These are phyloP conservation scores for Alfaro cultratus DNA, from an alignment of 2,797 vertebrate species.

Conservation along the genomic window DNA sequence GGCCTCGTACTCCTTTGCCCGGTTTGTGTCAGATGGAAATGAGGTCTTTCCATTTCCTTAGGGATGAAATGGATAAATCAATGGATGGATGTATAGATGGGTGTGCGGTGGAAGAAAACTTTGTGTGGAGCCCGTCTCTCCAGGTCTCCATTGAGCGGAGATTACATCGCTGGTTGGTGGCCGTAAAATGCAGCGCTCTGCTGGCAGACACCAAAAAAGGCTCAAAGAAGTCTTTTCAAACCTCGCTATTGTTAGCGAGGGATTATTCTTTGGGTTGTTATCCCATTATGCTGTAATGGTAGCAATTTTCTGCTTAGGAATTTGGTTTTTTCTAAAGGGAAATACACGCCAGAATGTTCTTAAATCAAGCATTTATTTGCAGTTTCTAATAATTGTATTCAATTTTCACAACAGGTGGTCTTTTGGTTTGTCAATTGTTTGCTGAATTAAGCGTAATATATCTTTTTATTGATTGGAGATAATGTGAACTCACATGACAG, in stretches of 20 bases:
- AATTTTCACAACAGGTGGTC: conserved; percentile 32
- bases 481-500: conserved; percentile 1
- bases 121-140: conserved; percentile 41
- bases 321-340: conserved; percentile 57
- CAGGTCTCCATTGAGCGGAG: conserved; percentile 68
- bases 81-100: conserved; percentile 34
- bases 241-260: conserved; percentile 72
- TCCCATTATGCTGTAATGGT: conserved; percentile 80
- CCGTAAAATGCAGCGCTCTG: conserved; percentile 52
- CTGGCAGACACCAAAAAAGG: conserved; percentile 68
- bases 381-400: conserved; percentile 53
- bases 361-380: conserved; percentile 55
- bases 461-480: neutral
- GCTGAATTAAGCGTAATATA: conserved; percentile 10
- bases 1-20: conserved; percentile 24
- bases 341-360: conserved; percentile 55
- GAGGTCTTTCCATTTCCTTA: conserved; percentile 41
- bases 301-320: conserved; percentile 81
- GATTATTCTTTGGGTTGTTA: conserved; percentile 83
- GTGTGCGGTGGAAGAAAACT: conserved; percentile 26
- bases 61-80: conserved; percentile 48
- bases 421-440: conserved; percentile 9
- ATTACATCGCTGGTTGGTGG: conserved; percentile 74
- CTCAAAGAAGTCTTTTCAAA: conserved; percentile 78
- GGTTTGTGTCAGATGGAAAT: conserved; percentile 64